A percentile compares a stretch with the other conserved stretches of the same genome.
Conservation (phyloP, 1,140 invertebrate species). For the Apis florea region DNA sequence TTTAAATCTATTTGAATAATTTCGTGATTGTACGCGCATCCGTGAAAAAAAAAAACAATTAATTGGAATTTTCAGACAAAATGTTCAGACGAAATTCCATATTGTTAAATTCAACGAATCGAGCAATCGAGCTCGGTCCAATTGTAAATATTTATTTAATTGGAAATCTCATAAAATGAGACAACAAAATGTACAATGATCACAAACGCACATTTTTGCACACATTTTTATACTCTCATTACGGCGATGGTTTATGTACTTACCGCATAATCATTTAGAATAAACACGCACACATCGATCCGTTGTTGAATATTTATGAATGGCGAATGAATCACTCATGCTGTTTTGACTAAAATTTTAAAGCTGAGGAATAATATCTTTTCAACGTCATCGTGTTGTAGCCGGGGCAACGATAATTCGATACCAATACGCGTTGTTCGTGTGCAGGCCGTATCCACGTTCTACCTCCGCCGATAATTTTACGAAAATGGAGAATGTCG, state of each 20-base stretch:
- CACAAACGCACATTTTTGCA: background rate
- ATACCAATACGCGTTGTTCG: background rate
- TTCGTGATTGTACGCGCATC: too few relatives aligned
- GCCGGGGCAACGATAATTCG: conserved; percentile 24
- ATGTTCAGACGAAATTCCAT: background rate
- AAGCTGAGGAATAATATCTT: background rate
- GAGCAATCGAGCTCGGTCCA: background rate
- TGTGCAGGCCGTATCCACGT: background rate
- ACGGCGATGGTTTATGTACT: background rate
- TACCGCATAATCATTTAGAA: background rate
- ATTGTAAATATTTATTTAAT: conserved; percentile 17
- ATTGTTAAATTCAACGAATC: background rate
- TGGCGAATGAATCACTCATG: background rate
- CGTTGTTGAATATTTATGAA: background rate
- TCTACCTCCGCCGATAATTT: conserved; percentile 43
- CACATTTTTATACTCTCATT: background rate
- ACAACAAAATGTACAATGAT: background rate
- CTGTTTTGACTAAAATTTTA: background rate
- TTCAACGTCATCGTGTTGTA: background rate
- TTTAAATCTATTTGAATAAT: background rate
- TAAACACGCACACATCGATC: background rate
- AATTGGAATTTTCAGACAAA: background rate
- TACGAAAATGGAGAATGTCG: conserved; percentile 25
- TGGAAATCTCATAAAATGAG: background rate
- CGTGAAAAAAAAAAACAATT: too few relatives aligned